Evolutionary conservation across 2,113 vertebrate genomes (phyloP).

Genomic region (Stomatorhinus ivindoensis): DNA sequence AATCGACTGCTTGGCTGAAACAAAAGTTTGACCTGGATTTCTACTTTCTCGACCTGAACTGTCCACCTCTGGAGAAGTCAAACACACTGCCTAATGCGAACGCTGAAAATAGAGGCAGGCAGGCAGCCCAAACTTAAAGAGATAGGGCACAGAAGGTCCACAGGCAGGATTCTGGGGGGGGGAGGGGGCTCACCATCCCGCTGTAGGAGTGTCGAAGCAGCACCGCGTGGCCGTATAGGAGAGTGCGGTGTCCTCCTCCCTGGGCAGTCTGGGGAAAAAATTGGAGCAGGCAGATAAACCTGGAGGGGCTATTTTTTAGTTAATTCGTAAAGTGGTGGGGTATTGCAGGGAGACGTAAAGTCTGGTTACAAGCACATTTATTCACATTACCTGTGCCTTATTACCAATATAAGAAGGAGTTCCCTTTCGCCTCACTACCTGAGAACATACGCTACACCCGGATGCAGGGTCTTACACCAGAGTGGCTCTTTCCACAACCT

Average conservation of each 20-base stretch:
- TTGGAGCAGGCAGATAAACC: background rate
- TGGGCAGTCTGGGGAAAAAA: conserved; percentile 69
- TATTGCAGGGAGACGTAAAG: background rate
- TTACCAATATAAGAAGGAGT: background rate
- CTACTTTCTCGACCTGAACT: background rate
- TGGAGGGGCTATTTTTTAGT: background rate
- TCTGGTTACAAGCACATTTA: background rate
- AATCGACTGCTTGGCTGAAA: background rate
- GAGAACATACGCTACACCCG: background rate
- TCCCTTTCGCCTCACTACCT: background rate
- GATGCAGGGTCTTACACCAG: background rate
- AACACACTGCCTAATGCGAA: background rate
- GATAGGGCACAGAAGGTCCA: background rate
- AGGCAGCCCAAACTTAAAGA: background rate
- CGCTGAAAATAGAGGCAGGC: background rate
- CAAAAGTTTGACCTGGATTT: background rate
- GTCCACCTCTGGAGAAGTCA: background rate
- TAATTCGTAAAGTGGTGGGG: too few species aligned
- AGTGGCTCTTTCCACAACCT: background rate
- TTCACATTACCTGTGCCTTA: background rate
- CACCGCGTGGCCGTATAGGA: conserved; percentile 87
- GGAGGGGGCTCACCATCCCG: conserved; percentile 69
- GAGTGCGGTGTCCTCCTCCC: conserved; percentile 83
- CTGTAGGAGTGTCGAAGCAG: conserved; percentile 91
- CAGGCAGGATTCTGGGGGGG: background rate